A percentile compares a stretch with the other conserved stretches of the same genome.
phyloP scores from a whole-genome alignment of 2,888 invertebrate species.

The Itoplectis maculator region DNA sequence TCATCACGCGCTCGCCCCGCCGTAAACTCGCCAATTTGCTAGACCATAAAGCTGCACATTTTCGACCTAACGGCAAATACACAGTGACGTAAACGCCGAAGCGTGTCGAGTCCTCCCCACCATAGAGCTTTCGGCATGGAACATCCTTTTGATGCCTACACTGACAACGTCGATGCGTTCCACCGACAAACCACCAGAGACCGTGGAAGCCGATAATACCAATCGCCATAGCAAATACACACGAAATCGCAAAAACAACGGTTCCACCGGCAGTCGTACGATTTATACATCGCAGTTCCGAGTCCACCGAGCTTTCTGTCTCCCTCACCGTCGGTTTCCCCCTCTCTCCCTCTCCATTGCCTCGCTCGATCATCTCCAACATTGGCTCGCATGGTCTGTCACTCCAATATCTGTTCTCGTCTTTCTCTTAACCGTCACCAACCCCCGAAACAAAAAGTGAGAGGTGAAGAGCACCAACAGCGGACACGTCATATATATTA shows the following conservation, averaged over 20 bases:
- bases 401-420: slow-evolving; percentile 55
- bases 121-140: not conserved
- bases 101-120: not conserved
- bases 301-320: slow-evolving; percentile 26
- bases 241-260: slow-evolving; percentile 56
- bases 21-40: not conserved
- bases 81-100: not conserved
- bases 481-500: not conserved
- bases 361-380: not conserved
- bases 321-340: not conserved
- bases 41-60: not conserved
- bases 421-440: slow-evolving; percentile 41
- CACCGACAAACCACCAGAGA: slow-evolving; percentile 20
- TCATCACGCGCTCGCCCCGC: not conserved
- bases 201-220: slow-evolving; percentile 36
- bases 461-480: not conserved
- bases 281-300: slow-evolving; percentile 65
- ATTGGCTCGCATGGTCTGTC: slow-evolving; percentile 36
- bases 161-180: slow-evolving; percentile 8
- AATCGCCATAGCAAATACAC: slow-evolving; percentile 52
- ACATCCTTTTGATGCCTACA: not conserved
- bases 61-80: not conserved
- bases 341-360: not conserved
- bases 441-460: not conserved
- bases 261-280: slow-evolving; percentile 56